A percentile compares a stretch with the other conserved stretches of the same genome.
Evolutionary conservation across 2,113 vertebrate species (phyloP).

Genomic region (Engraulis encrasicolus): DNA sequence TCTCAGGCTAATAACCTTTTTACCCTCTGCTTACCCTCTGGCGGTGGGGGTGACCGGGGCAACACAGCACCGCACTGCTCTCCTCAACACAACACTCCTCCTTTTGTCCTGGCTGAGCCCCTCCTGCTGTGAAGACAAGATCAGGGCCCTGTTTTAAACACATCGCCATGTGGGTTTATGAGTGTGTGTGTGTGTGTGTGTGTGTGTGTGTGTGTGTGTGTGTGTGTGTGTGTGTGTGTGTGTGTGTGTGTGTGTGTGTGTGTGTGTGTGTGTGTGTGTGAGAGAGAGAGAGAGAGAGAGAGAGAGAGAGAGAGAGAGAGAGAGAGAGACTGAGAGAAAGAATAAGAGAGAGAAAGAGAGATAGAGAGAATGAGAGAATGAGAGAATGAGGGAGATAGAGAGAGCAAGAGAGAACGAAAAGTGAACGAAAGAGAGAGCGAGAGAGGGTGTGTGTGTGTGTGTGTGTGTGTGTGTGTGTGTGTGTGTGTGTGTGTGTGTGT

Average conservation of each 20-base stretch:
- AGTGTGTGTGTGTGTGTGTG: too few relatives aligned
- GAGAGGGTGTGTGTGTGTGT: not conserved
- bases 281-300: too few relatives aligned
- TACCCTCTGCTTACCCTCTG: constrained; percentile 12
- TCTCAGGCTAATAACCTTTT: too few relatives aligned
- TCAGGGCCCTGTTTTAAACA: not conserved
- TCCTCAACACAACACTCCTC: not conserved
- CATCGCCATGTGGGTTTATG: not conserved
- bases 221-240: constrained; percentile 1
- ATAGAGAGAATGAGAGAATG: too few relatives aligned
- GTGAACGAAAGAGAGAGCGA: too few relatives aligned
- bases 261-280: not conserved
- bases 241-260: not conserved
- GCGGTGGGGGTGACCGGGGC: not conserved
- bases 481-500: constrained; percentile 6
- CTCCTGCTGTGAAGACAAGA: constrained; percentile 24
- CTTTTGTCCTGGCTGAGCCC: constrained; percentile 24
- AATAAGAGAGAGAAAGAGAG: too few relatives aligned
- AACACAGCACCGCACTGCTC: constrained; percentile 10
- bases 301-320: too few relatives aligned
- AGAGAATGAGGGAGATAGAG: too few relatives aligned
- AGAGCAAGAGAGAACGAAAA: too few relatives aligned
- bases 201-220: constrained; percentile 16
- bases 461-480: not conserved
- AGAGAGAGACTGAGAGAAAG: too few relatives aligned